A percentile compares a stretch with the other conserved stretches of the same genome.
These are phyloP conservation scores for Novumbra hubbsi DNA, from an alignment of 2,797 vertebrate genomes.

Conservation along the genomic window DNA sequence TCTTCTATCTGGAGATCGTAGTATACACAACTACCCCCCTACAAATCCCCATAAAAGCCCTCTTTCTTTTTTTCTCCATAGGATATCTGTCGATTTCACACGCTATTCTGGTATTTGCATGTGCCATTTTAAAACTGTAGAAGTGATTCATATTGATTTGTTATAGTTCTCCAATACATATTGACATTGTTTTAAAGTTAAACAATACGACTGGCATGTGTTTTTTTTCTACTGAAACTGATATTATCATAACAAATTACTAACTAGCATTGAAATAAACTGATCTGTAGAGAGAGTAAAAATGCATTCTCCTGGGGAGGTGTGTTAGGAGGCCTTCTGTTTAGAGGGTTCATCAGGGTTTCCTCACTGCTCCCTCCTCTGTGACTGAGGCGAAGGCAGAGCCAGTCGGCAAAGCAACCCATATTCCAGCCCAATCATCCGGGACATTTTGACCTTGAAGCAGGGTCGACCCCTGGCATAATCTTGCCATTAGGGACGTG, in stretches of 20 bases:
- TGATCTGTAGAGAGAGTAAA: slow-evolving; percentile 10
- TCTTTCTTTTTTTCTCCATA: neutral
- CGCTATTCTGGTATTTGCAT: neutral
- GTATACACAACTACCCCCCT: neutral
- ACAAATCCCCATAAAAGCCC: neutral
- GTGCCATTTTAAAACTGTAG: neutral
- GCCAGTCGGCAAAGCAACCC: neutral
- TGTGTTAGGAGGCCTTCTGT: slow-evolving; percentile 61
- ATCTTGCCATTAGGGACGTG: too few species aligned
- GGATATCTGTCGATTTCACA: neutral
- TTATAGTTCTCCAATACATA: neutral
- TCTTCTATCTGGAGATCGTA: neutral
- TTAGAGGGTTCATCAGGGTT: slow-evolving; percentile 59
- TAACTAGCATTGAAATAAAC: too few species aligned
- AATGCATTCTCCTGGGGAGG: slow-evolving; percentile 45
- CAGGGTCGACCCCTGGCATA: too few species aligned
- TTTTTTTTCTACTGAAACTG: neutral
- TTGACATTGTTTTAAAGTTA: neutral
- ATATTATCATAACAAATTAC: too few species aligned
- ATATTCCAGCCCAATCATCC: neutral
- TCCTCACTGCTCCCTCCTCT: slow-evolving; percentile 53
- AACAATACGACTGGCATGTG: neutral
- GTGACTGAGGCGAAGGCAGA: neutral
- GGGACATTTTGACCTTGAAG: neutral
- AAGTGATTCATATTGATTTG: neutral